Conservation (phyloP, 1,140 invertebrate species). For the Helicoverpa zea region DNA sequence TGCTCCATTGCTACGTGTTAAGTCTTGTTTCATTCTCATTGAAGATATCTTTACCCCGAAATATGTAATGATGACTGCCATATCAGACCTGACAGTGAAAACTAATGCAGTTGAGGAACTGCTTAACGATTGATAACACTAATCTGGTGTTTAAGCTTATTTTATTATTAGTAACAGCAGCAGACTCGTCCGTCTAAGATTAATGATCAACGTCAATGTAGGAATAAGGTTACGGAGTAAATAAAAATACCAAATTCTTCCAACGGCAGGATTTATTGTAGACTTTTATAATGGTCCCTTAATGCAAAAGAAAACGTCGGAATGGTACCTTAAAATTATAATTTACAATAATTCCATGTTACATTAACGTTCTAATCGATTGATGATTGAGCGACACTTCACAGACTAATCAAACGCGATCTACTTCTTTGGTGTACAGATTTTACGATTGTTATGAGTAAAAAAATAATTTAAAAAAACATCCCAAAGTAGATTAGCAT, state of each 20-base stretch:
- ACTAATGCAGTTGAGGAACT: too few relatives aligned
- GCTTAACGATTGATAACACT: too few relatives aligned
- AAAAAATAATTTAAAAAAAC: conserved; percentile 19
- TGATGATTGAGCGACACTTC: conserved; percentile 33
- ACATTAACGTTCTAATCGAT: conserved; percentile 15
- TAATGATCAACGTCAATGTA: too few relatives aligned
- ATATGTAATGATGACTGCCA: too few relatives aligned
- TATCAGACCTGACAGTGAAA: too few relatives aligned
- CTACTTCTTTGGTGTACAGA: conserved; percentile 39
- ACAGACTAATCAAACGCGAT: conserved; percentile 5
- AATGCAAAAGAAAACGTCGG: conserved; percentile 47
- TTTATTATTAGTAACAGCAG: too few relatives aligned
- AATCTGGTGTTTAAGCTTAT: too few relatives aligned
- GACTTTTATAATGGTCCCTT: conserved; percentile 62
- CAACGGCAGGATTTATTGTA: conserved; percentile 67
- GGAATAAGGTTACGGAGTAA: background rate
- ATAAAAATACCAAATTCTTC: conserved; percentile 51
- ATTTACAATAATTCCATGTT: conserved; percentile 39
- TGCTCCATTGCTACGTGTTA: too few relatives aligned
- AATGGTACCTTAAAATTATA: conserved; percentile 46
- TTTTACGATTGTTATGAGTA: conserved; percentile 22
- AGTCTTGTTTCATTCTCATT: too few relatives aligned
- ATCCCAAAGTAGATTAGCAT: conserved; percentile 38
- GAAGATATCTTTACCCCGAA: too few relatives aligned
- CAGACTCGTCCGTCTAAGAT: too few relatives aligned